A percentile compares a stretch with the other conserved stretches of the same genome.
These are phyloP conservation scores for Cyrtorhinus lividipennis DNA, from an alignment of 1,140 invertebrate species.

Conservation along the genomic window DNA sequence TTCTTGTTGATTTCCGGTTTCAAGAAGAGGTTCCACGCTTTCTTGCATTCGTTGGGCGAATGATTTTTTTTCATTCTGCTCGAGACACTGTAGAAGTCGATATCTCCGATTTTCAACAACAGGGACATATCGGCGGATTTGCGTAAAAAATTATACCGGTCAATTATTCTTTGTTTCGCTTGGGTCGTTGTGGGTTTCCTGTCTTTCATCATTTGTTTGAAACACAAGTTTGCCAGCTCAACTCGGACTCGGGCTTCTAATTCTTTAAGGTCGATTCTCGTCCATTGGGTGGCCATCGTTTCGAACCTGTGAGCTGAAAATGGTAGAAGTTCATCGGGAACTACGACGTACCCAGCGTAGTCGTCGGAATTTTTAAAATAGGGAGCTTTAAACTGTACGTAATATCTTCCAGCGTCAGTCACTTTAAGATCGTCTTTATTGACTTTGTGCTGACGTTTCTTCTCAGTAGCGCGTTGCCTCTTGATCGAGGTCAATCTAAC, in stretches of 20 bases:
- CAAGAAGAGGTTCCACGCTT: conserved; percentile 50
- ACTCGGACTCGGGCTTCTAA: not conserved
- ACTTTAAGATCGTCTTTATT: not conserved
- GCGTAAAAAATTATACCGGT: not conserved
- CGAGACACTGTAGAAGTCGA: not conserved
- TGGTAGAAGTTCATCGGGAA: not conserved
- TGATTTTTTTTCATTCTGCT: conserved; percentile 25
- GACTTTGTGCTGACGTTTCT: not conserved
- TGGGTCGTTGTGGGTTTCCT: not conserved
- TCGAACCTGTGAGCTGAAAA: not conserved
- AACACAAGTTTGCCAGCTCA: not conserved
- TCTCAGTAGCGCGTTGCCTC: not conserved
- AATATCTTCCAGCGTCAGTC: not conserved
- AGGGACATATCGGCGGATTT: not conserved
- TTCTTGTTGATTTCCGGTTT: conserved; percentile 46
- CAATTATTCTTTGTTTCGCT: not conserved
- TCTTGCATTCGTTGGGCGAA: conserved; percentile 36
- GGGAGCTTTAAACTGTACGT: not conserved
- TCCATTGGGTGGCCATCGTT: not conserved
- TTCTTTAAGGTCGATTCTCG: not conserved
- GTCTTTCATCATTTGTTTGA: not conserved
- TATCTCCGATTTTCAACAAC: not conserved
- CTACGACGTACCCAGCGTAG: not conserved
- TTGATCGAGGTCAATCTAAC: not conserved
- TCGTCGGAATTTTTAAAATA: not conserved